Evolutionary conservation across 2,888 invertebrate genomes (phyloP), one percentile per base, ranked within the genome.

Genomic region (Noctuana brunneofusca): DNA sequence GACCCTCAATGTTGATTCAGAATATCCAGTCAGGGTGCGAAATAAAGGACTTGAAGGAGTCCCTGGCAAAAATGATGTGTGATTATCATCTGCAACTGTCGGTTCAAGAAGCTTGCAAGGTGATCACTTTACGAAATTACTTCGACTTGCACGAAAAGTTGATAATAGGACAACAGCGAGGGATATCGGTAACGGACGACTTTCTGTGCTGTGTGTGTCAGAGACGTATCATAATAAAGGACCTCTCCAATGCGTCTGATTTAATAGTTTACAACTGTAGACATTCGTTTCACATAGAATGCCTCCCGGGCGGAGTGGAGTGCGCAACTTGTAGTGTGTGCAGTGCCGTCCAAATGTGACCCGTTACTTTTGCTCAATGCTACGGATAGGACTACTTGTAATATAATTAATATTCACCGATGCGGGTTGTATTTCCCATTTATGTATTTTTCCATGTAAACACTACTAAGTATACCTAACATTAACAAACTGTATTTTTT

Each of bases 1-100:
- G 97, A 98, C 82, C 99, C 99, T 0, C 95, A 65, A 94, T 96
- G 74, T 92, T 98, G 67, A 96, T 99, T 59, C 93, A 96, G 75
- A 95, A 95, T 81, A 99, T 99, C 68, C 94, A 96, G 73, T 92
- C 95, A 0, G 95, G 96, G 1, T 95, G 97, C 86, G 93, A 96
- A 81, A 97, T 99, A 73, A 97, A 97, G 8, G 97, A 97, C 41
- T 89, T 99, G 46, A 95, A 98, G 71, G 95, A 96, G 74, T 97
- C 98, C 0, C 92, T 99, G 9, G 97, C 97, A 1, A 98, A 98
- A 89, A 97, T 99, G 95, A 93, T 99, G 87, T 96, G 96, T 74
- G 99, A 99, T 82, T 99, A 97, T 83, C 97, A 97, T 78, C 92
- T 98, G 64, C 98, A 98, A 94, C 95, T 97, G 27, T 96, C 97